Conservation (phyloP, 2,888 invertebrate species). For the Coecobrya sp. region DNA sequence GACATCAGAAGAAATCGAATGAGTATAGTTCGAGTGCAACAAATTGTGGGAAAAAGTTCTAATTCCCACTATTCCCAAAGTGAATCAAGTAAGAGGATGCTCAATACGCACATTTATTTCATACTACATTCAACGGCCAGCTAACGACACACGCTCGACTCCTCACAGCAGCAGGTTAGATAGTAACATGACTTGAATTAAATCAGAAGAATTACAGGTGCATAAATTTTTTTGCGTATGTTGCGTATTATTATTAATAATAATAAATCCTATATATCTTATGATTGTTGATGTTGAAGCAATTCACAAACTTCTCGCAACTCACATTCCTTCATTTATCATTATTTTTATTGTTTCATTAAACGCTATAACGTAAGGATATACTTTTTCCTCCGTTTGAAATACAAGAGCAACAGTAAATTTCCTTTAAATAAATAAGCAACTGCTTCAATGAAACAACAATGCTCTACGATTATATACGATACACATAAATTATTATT, state of each 20-base stretch:
- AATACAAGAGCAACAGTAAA: background rate
- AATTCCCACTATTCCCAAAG: constrained; percentile 61
- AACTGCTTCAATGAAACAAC: constrained; percentile 27
- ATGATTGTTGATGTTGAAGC: background rate
- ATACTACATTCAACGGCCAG: background rate
- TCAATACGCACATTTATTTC: background rate
- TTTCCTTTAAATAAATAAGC: background rate
- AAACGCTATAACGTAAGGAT: background rate
- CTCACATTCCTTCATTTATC: background rate
- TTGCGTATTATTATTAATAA: background rate
- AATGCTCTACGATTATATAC: constrained; percentile 25
- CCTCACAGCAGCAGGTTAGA: background rate
- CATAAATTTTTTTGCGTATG: background rate
- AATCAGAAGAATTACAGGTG: constrained; percentile 9
- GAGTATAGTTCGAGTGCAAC: constrained; percentile 60
- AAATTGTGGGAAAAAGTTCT: constrained; percentile 75
- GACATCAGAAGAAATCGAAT: constrained; percentile 18
- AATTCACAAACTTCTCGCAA: background rate
- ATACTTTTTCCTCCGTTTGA: background rate
- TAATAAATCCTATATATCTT: background rate
- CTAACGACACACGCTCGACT: too few species aligned
- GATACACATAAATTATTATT: constrained; percentile 14
- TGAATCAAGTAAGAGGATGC: constrained; percentile 30
- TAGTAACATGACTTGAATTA: background rate
- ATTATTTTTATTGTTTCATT: background rate